These are phyloP conservation scores for Heliconius ethilla DNA, from an alignment of 2,888 invertebrate species.

Conservation along the genomic window DNA sequence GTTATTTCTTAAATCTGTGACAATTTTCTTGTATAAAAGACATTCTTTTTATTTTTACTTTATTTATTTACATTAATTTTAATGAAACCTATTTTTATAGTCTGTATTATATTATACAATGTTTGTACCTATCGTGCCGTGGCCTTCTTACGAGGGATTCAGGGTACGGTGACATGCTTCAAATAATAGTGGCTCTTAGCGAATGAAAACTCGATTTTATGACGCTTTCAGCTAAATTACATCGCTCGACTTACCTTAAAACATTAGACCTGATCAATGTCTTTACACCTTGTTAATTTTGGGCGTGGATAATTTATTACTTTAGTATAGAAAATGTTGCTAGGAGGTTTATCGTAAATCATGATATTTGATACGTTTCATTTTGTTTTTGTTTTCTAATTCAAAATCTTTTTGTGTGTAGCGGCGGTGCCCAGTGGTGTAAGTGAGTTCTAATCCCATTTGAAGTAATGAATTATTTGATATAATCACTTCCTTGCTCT, in stretches of 20 bases:
- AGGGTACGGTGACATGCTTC: conserved; percentile 59
- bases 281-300: conserved; percentile 47
- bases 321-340: not conserved
- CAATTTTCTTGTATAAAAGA: not conserved
- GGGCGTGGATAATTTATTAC: conserved; percentile 35
- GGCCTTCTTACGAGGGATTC: conserved; percentile 46
- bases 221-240: conserved; percentile 69
- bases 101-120: not conserved
- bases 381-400: not conserved
- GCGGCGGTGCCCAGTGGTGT: too few species aligned
- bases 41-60: not conserved
- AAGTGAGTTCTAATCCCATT: too few species aligned
- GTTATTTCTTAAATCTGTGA: not conserved
- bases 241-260: conserved; percentile 52
- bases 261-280: conserved; percentile 55
- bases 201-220: conserved; percentile 75
- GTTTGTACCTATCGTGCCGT: conserved; percentile 37
- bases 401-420: too few species aligned
- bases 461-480: too few species aligned
- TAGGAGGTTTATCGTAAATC: not conserved
- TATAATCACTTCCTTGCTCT: too few species aligned
- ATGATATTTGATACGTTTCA: not conserved
- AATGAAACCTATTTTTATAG: conserved; percentile 6
- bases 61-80: not conserved
- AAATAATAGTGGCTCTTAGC: conserved; percentile 68